Conservation (phyloP, 2,113 vertebrate genomes). For the Tychaedon coryphoeus region DNA sequence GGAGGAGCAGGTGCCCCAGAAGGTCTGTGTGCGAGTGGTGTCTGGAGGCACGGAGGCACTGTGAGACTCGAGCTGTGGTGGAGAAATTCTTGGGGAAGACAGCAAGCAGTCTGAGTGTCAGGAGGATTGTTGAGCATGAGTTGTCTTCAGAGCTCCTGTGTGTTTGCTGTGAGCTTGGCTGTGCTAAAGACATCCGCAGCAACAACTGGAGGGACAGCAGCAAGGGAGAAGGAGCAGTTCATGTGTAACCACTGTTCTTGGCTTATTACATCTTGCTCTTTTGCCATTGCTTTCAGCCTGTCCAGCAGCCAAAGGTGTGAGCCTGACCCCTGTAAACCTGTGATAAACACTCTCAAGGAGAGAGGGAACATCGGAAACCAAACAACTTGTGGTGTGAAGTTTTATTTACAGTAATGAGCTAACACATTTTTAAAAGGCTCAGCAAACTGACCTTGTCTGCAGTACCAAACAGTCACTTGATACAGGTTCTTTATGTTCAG, state of each 20-base stretch:
- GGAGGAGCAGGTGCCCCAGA: background rate
- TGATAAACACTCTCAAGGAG: background rate
- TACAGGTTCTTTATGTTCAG: background rate
- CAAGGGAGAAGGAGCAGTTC: background rate
- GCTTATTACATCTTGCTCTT: fast-evolving
- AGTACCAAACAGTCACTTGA: background rate
- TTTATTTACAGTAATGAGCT: background rate
- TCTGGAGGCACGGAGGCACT: background rate
- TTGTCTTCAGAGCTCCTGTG: background rate
- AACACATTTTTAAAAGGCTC: background rate
- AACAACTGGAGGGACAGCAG: background rate
- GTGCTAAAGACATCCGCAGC: background rate
- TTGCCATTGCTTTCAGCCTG: background rate
- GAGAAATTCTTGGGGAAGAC: background rate
- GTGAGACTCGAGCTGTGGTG: background rate
- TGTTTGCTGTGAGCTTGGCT: background rate
- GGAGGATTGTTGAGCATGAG: background rate
- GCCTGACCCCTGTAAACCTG: background rate
- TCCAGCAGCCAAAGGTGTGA: background rate
- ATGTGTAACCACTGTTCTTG: background rate
- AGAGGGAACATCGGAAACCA: background rate
- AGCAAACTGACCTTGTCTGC: background rate
- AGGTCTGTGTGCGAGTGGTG: background rate
- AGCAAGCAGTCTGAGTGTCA: background rate
- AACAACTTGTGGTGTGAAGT: background rate